Evolutionary conservation across 2,888 invertebrate genomes (phyloP), one percentile per base, ranked within the genome.

Genomic region (Drosophila gaucha): DNA sequence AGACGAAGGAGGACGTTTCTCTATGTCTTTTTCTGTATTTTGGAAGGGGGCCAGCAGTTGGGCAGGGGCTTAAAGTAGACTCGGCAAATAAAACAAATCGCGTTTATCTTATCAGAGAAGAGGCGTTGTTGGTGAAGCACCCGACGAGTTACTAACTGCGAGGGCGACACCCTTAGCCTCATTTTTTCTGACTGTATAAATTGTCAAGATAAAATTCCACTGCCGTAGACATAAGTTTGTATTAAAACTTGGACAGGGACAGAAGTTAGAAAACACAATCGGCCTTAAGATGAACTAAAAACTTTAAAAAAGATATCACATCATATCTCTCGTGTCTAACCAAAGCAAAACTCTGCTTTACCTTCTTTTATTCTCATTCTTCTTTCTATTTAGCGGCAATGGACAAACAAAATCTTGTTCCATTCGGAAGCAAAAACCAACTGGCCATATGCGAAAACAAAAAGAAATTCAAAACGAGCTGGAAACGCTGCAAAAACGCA

Each of bases 181-280:
- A 71, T 74, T 71, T 60, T 22, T 44, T 33, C 31, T 58, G 28
- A 38, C 36, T 59, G 54, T 36, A 41, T 65, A 56, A 57, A 56
- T 63, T 49, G 59, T 22, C 49, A 64, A 74, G 77, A 74, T 74
- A 77, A 77, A 74, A 74, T 77, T 72, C 77, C 77, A 60, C 46
- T 18, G 20, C 18, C 18, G 56, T 31, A 59, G 51, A 52, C 39
- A 24, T 33, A 24, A 39, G 35, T 35, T 24, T 28, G 31, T 43
- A 36, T 26, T 36, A 38, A 30, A 18, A 36, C 22, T 59, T 59
- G 31, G 38, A 44, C 49, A 44, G 52, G 51, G 14, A 9, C 39
- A 38, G 38, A 68, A 43, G 14, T 39, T 20, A 30, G 20, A n/a
- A n/a, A n/a, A n/a, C n/a, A 16, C 16, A 14, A 9, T 6, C 60